Percentiles rank a stretch among this genome's conserved stretches.
These are phyloP conservation scores for Drosophila cracens DNA, from an alignment of 2,888 invertebrate genomes.

Conservation along the genomic window DNA sequence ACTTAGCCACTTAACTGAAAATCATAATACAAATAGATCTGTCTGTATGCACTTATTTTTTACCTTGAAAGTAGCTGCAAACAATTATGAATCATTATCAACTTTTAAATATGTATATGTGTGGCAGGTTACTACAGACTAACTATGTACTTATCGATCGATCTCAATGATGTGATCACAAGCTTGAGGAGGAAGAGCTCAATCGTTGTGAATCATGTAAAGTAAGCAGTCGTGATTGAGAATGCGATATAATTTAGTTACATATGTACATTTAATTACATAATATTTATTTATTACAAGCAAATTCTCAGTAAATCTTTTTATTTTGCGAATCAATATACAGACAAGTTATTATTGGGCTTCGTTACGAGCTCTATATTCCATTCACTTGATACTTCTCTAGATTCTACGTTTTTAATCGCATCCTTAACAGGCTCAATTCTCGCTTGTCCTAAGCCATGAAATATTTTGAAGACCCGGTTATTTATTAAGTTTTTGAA, in stretches of 20 bases:
- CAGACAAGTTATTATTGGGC: not conserved
- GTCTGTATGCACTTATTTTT: not conserved
- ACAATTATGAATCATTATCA: no score
- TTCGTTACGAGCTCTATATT: not conserved
- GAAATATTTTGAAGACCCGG: fast-evolving
- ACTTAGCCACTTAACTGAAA: not conserved
- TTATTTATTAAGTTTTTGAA: not conserved
- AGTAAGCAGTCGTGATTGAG: not conserved
- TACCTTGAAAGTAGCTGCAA: not conserved
- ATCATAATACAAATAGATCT: not conserved
- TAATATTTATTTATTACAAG: not conserved
- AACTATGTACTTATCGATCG: no score
- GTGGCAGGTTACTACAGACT: no score
- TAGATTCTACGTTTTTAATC: not conserved
- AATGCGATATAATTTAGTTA: not conserved
- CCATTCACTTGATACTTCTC: not conserved
- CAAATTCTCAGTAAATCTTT: not conserved
- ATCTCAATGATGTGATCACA: no score
- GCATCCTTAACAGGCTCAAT: not conserved
- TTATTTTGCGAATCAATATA: not conserved
- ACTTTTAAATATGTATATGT: no score
- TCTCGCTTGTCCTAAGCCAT: not conserved
- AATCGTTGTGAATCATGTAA: fast-evolving
- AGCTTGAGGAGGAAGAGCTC: not conserved
- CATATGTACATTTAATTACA: not conserved